Percentiles rank a stretch among this genome's conserved stretches.
Evolutionary conservation across 2,888 invertebrate genomes (phyloP).

Genomic region (Lamproptera curius): DNA sequence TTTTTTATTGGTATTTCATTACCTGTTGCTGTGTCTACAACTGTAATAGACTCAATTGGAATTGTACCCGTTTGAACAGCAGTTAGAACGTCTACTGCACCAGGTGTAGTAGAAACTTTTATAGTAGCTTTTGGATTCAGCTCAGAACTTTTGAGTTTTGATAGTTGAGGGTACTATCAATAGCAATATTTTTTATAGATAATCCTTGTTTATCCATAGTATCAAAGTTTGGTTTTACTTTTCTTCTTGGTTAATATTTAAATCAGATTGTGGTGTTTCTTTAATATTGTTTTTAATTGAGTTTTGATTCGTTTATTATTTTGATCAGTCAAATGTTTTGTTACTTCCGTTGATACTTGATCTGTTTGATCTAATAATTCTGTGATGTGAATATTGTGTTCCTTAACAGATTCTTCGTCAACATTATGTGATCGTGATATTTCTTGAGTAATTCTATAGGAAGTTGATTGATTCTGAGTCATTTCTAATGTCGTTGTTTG

Average conservation of each 20-base stretch:
- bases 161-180: no score
- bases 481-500: slow-evolving; percentile 55
- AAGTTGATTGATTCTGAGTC: slow-evolving; percentile 50
- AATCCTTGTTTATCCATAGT: no score
- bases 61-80: slow-evolving; percentile 87
- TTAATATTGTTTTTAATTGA: no score
- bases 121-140: slow-evolving; percentile 86
- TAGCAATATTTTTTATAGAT: no score
- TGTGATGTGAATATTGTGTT: slow-evolving; percentile 31
- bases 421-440: slow-evolving; percentile 30
- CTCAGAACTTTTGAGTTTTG: slow-evolving; percentile 83
- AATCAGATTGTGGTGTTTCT: no score
- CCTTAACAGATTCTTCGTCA: slow-evolving; percentile 23
- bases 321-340: no score
- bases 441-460: slow-evolving; percentile 47
- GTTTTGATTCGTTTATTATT: no score
- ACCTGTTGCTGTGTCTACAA: slow-evolving; percentile 84
- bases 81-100: slow-evolving; percentile 81
- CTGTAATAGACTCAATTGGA: slow-evolving; percentile 80
- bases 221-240: no score
- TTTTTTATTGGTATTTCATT: slow-evolving; percentile 84
- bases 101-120: slow-evolving; percentile 81
- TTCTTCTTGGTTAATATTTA: no score
- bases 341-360: no score
- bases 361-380: slow-evolving; percentile 43